Evolutionary conservation across 2,797 vertebrate genomes (phyloP).

Genomic region (Rhincodon typus): DNA sequence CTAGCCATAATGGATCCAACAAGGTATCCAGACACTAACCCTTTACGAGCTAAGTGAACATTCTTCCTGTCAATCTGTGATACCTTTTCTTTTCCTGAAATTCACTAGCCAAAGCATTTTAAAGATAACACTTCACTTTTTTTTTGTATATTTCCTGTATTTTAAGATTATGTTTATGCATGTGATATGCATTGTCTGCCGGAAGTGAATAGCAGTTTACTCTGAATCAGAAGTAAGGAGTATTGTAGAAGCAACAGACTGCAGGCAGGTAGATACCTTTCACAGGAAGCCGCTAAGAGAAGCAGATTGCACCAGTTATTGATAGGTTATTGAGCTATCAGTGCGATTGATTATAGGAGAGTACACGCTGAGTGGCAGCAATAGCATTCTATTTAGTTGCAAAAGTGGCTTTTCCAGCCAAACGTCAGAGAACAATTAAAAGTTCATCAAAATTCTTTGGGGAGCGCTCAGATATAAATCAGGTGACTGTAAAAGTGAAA

Average conservation of each 20-base stretch:
- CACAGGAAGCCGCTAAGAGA: neutral
- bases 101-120: no score
- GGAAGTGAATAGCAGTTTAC: neutral
- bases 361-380: neutral
- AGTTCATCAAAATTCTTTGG: neutral
- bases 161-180: no score
- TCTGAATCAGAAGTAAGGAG: neutral
- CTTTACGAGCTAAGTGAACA: no score
- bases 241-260: neutral
- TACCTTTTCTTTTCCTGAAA: no score
- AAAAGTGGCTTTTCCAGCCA: neutral
- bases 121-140: no score
- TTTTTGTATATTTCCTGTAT: no score
- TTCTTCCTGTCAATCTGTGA: no score
- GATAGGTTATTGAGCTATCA: neutral
- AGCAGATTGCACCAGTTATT: neutral
- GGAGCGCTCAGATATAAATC: neutral
- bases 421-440: neutral
- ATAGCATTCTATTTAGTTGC: neutral
- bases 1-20: no score
- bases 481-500: no score
- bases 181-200: neutral
- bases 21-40: no score
- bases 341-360: neutral
- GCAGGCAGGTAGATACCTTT: neutral